Evolutionary conservation across 2,797 vertebrate genomes (phyloP).

Genomic region (Sebastes minor): DNA sequence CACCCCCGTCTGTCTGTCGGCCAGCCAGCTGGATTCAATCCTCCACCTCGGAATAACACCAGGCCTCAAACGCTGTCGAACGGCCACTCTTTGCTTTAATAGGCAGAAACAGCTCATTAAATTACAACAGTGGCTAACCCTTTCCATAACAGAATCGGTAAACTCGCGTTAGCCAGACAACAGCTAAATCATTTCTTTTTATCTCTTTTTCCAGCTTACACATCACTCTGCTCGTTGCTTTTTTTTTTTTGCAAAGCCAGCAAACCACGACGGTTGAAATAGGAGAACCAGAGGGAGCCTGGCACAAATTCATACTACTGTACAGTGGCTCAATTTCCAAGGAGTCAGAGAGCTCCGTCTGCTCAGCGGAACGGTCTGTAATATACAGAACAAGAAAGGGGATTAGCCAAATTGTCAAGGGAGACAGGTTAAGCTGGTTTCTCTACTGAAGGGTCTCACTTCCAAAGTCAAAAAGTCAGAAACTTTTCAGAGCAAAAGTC

Average conservation of each 20-base stretch:
- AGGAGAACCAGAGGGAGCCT: conserved; percentile 30
- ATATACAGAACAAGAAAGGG: conserved; percentile 54
- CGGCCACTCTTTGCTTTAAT: conserved; percentile 42
- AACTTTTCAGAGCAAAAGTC: conserved; percentile 42
- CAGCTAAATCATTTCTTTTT: conserved; percentile 32
- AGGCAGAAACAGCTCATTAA: conserved; percentile 51
- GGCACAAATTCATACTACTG: neutral
- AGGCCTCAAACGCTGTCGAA: conserved; percentile 39
- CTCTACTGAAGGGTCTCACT: conserved; percentile 49
- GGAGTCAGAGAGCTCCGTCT: conserved; percentile 18
- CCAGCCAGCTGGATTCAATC: conserved; percentile 68
- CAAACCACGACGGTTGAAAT: conserved; percentile 42
- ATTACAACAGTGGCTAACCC: conserved; percentile 48
- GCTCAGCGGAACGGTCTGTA: conserved; percentile 19
- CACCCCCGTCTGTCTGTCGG: conserved; percentile 59
- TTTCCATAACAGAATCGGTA: conserved; percentile 38
- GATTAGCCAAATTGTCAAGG: conserved; percentile 65
- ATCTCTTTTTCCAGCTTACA: conserved; percentile 32
- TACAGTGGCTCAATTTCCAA: conserved; percentile 45
- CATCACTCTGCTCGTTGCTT: conserved; percentile 26
- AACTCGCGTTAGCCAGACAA: conserved; percentile 46
- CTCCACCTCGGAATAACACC: conserved; percentile 62
- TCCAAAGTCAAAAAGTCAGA: conserved; percentile 71
- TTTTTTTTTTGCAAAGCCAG: conserved; percentile 40
- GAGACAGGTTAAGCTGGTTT: conserved; percentile 62